Conservation (phyloP, 2,888 invertebrate genomes). For the Drosophila maculinotata region DNA sequence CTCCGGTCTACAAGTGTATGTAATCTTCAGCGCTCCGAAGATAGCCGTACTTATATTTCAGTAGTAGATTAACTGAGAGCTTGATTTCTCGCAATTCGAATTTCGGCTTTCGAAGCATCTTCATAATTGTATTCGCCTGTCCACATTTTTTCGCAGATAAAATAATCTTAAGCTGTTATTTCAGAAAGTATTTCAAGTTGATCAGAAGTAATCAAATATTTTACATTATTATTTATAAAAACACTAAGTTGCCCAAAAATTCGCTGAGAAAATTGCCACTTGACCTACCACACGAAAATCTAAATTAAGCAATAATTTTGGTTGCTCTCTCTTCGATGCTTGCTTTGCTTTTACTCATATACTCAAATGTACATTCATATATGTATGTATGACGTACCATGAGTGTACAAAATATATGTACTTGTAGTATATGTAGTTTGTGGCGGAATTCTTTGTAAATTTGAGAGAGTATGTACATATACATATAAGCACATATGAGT, state of each 20-base stretch:
- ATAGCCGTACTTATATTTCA: too few relatives aligned
- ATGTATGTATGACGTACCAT: not conserved
- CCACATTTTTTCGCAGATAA: too few relatives aligned
- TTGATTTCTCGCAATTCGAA: too few relatives aligned
- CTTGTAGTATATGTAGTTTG: not conserved
- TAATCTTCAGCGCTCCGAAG: too few relatives aligned
- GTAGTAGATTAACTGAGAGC: too few relatives aligned
- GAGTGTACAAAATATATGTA: too few relatives aligned
- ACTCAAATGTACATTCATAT: slow-evolving; percentile 3
- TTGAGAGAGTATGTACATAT: not conserved
- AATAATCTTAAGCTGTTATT: too few relatives aligned
- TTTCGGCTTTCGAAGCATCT: too few relatives aligned
- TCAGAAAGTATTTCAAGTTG: not conserved
- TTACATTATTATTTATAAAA: too few relatives aligned
- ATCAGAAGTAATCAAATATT: not conserved
- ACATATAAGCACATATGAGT: not conserved
- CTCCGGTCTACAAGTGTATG: too few relatives aligned
- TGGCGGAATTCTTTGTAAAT: too few relatives aligned
- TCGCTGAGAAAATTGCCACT: slow-evolving; percentile 70
- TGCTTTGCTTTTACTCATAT: slow-evolving; percentile 12
- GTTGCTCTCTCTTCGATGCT: slow-evolving; percentile 38
- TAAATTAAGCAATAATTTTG: slow-evolving; percentile 68
- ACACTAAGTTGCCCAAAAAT: slow-evolving; percentile 28
- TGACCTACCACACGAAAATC: slow-evolving; percentile 78
- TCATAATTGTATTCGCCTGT: too few relatives aligned